These are phyloP conservation scores for Pinna nobilis DNA, from an alignment of 1,140 invertebrate species.

Conservation along the genomic window DNA sequence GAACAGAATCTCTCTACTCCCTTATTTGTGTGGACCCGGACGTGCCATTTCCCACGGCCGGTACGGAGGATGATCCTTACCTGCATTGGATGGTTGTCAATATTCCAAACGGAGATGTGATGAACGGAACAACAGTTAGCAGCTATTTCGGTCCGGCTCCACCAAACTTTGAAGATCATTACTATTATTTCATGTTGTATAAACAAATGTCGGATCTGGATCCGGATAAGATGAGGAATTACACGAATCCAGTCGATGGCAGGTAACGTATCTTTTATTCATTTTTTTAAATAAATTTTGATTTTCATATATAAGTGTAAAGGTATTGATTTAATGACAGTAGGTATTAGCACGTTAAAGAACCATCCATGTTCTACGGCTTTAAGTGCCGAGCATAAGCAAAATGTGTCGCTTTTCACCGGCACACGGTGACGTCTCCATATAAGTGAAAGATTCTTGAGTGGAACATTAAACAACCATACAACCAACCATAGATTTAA, in stretches of 20 bases:
- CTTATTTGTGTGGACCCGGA: slow-evolving; percentile 51
- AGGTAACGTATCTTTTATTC: slow-evolving; percentile 24
- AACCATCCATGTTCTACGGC: too few species aligned
- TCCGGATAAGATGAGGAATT: slow-evolving; percentile 19
- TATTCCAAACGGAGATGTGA: slow-evolving; percentile 44
- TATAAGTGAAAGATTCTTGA: too few species aligned
- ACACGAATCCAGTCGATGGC: slow-evolving; percentile 24
- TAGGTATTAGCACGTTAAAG: too few species aligned
- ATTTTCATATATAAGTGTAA: too few species aligned
- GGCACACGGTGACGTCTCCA: too few species aligned
- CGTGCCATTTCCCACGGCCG: slow-evolving; percentile 35
- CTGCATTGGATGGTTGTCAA: slow-evolving; percentile 56
- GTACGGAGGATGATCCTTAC: slow-evolving; percentile 40
- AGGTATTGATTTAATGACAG: too few species aligned
- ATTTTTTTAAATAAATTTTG: too few species aligned
- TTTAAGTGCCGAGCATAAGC: too few species aligned
- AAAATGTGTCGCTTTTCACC: too few species aligned
- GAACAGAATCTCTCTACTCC: neutral
- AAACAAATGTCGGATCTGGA: slow-evolving; percentile 37
- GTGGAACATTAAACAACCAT: too few species aligned
- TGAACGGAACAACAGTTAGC: slow-evolving; percentile 36
- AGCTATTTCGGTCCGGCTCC: slow-evolving; percentile 51
- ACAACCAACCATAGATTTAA: too few species aligned
- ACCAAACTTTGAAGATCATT: slow-evolving; percentile 44
- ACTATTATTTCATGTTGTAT: slow-evolving; percentile 54